Evolutionary conservation across 2,113 vertebrate species (phyloP), one percentile per base, ranked within the genome.

Genomic region (Electrona antarctica): DNA sequence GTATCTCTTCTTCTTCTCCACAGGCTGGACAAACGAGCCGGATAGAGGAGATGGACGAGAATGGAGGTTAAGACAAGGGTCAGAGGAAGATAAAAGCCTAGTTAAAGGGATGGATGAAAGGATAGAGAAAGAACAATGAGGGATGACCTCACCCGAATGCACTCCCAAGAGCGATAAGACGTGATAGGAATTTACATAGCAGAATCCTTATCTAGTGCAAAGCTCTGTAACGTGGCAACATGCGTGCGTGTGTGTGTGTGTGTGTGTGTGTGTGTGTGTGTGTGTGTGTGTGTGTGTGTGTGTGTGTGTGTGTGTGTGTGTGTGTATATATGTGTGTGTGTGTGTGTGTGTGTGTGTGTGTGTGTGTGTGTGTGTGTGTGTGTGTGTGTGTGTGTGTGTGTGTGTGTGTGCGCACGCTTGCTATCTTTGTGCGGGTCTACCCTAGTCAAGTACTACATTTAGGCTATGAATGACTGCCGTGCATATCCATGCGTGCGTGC

Each of bases 111-210:
- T 13, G 21, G 62, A 28, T 21, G 7, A 7, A 52, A 10, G 9
- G 9, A 33, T 5, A n/a, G 15, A 74, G 66, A 14, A 69, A 58
- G 54, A 47, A 73, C 71, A 79, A 57, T 81, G 56, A 78, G 61
- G 71, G 73, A 74, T 89, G 89, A 90, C 81, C 78, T 87, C 83
- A 85, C 60, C 63, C 21, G 33, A 50, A 73, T 66, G 85, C 76
- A 77, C 74, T 76, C 72, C 67, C 60, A 61, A 14, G 61, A 75
- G 56, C 41, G 85, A 88, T 83, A 82, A 81, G 85, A 70, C 72
- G 65, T 8, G 7, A 10, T 10, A 55, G 68, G 78, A 73, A 82
- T 82, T 79, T 76, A 50, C 74, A 68, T 66, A 62, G 62, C 46
- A 52, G 45, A 7, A 74, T 84, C 82, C 28, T 59, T 60, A 85